These are phyloP conservation scores for Ellobius talpinus DNA, from an alignment of 2,113 vertebrate species.

Conservation along the genomic window DNA sequence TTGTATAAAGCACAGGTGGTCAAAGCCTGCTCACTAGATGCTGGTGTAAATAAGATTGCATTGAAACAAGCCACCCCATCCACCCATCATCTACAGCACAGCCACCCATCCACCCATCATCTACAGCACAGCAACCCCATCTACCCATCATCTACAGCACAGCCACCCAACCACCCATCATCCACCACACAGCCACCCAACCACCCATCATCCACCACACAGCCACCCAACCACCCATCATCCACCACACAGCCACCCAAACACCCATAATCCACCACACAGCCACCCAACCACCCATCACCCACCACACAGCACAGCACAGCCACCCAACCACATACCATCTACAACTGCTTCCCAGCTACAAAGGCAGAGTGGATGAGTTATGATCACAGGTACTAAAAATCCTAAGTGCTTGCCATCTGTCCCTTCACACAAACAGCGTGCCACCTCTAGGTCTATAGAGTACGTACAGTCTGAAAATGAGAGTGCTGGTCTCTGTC, in stretches of 20 bases:
- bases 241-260: neutral
- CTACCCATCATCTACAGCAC: neutral
- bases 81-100: neutral
- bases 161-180: neutral
- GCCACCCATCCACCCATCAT: neutral
- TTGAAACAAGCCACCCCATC: neutral
- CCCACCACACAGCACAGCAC: neutral
- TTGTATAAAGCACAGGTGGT: neutral
- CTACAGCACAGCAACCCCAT: neutral
- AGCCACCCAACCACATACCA: neutral
- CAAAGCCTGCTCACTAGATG: neutral
- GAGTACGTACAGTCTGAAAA: neutral
- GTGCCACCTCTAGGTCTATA: neutral
- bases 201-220: neutral
- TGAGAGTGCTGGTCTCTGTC: neutral
- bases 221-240: neutral
- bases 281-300: neutral
- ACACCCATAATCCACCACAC: neutral
- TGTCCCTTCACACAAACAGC: neutral
- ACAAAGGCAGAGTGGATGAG: neutral
- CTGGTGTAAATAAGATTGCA: conserved; percentile 42
- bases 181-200: neutral
- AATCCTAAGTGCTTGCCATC: conserved; percentile 16
- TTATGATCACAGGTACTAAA: neutral
- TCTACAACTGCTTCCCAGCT: neutral